A percentile compares a stretch with the other conserved stretches of the same genome.
These are phyloP conservation scores for Salvelinus alpinus DNA, from an alignment of 2,113 vertebrate species.

Conservation along the genomic window DNA sequence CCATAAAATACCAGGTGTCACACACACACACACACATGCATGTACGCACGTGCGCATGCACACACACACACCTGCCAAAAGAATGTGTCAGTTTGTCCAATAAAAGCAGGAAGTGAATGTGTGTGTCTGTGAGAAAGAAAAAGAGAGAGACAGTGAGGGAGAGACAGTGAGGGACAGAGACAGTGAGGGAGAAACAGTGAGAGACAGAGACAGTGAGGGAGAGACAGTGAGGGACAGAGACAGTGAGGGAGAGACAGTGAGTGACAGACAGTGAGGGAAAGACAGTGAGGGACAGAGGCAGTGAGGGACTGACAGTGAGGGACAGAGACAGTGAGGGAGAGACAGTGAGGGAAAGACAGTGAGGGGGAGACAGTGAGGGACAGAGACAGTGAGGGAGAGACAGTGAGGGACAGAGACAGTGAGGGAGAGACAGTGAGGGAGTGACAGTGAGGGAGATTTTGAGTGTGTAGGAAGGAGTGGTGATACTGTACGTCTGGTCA, in stretches of 20 bases:
- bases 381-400: not conserved
- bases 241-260: not conserved
- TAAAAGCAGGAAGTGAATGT: too few species aligned
- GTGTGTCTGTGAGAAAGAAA: too few species aligned
- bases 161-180: too few species aligned
- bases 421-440: too few species aligned
- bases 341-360: not conserved
- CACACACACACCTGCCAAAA: not conserved
- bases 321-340: not conserved
- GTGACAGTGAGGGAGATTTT: too few species aligned
- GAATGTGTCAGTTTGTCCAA: too few species aligned
- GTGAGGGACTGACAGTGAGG: not conserved
- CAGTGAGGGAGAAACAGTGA: too few species aligned
- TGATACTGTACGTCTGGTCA: too few species aligned
- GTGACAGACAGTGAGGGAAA: not conserved
- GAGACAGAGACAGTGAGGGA: not conserved
- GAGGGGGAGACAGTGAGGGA: too few species aligned
- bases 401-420: not conserved
- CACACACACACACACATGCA: constrained; percentile 3
- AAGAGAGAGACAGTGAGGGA: too few species aligned
- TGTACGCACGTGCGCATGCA: not conserved
- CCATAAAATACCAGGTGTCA: not conserved
- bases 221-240: constrained; percentile 3
- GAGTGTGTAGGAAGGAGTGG: too few species aligned
- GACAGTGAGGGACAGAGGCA: not conserved